Base-by-base conservation (phyloP, 2,888 invertebrate species). In the Cinara cedri region DNA sequence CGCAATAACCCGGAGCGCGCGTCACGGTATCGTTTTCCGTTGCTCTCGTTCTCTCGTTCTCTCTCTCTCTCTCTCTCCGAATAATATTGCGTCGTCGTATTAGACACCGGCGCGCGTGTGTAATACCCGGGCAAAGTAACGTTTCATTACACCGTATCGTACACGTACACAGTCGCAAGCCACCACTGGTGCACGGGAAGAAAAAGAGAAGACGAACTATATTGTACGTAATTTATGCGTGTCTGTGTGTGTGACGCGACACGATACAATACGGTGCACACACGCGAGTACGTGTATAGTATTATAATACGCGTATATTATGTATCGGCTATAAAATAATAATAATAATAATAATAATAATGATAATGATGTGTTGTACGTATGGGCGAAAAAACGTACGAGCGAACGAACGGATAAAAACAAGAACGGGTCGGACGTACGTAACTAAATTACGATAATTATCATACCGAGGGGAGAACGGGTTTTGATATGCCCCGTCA, bases 391-490 rank as follows among this genome's bases (percentile, higher is more conserved):
- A 26, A 13, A 54, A 66, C n/a, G 26, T 46, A 66, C 8, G 44
- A 57, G 21, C 10, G 42, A 49, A 24, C 54, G 54, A 34, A 6
- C 34, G 34, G 6, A 34, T 24, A 49, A 63, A 63, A 60, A 65
- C 68, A n/a, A 68, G 57, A 68, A 78, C 76, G 60, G 49, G 68
- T 68, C 76, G 26, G 46, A 60, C 34, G 14, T 46, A 34, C 21
- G 68, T 44, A 46, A 26, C 24, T 78, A 78, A 78, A 78, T 78
- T 68, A 68, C 68, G 60, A 78, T 68, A 60, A 60, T 78, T 60
- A 68, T 78, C 68, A 78, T 78, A 60, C 68, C 57, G 34, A 78
- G 57, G 75, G 66, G 49, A 76, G 57, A 78, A 78, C 76, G 68
- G 76, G 76, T 78, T 78, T 34, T 78, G 21, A 42, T 46, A 34